Evolutionary conservation across 2,797 vertebrate species (phyloP), one percentile per base, ranked within the genome.

Genomic region (Dallia pectoralis): DNA sequence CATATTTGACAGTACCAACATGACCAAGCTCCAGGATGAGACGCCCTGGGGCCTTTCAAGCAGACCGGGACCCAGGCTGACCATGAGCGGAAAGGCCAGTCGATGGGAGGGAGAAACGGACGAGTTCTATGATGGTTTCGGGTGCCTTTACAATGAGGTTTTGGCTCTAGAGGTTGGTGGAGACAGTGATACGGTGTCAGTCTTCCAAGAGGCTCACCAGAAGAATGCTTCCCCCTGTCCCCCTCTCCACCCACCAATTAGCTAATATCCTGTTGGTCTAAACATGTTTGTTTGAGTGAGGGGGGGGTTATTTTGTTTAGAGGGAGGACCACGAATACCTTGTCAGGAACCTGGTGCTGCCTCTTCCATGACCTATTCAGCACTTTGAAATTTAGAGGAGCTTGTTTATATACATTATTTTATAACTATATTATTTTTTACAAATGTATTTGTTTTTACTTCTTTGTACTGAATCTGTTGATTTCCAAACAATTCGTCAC

Each of bases 101-200:
- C 65, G 67, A 19, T 48, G 65, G 18, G 12, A 75, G 44, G 67
- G 67, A 25, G 92, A 91, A 67, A 27, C 61, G 0, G 92, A 92
- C 0, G 93, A 93, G 30, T 92, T 88, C 70, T 93, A 86, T 0
- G 91, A 93, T 56, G 93, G 92, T 40, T 92, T 94, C 22, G 9
- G 82, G 61, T 75, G 86, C 49, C 77, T 93, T 79, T 92, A 91
- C 15, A 75, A 81, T 0, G 93, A 94, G 79, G 88, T 84, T 65
- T 47, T 0, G 4, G 40, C 40, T 16, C 30, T 22, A 0, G 87
- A 68, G 27, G 67, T 47, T 12, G 47, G 15, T 8, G 44, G 67
- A 3, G 33, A 61, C 29, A 9, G 49, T 25, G 27, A 25, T 16
- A 49, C 68, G 29, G 74, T 49, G 27, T 15, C 30, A n/a, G 33